Evolutionary conservation across 2,888 invertebrate genomes (phyloP).

Genomic region (Catocala sponsa): DNA sequence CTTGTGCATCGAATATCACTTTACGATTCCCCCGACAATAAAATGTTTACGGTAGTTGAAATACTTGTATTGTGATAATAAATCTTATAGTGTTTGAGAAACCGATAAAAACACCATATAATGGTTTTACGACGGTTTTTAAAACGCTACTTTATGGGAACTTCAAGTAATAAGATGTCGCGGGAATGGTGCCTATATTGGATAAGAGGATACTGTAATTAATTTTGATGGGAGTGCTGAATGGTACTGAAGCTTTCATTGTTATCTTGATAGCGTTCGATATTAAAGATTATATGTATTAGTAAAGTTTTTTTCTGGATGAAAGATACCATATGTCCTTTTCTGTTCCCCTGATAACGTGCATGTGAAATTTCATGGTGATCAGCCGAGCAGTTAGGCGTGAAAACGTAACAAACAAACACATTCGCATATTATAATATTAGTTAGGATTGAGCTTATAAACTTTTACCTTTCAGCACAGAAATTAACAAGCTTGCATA

Average conservation of each 20-base stretch:
- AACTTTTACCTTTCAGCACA: too few relatives aligned
- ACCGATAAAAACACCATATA: conserved; percentile 47
- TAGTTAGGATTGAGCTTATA: too few relatives aligned
- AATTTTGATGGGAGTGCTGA: conserved; percentile 6
- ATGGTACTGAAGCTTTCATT: conserved; percentile 7
- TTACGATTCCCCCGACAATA: conserved; percentile 21
- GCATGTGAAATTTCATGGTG: too few relatives aligned
- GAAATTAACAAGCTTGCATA: too few relatives aligned
- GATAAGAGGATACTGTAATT: conserved; percentile 38
- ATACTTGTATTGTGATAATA: conserved; percentile 28
- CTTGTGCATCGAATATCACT: conserved; percentile 10
- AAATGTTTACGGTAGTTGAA: conserved; percentile 36
- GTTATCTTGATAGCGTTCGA: not conserved
- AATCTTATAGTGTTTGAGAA: conserved; percentile 43
- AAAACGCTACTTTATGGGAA: conserved; percentile 23
- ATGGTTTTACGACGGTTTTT: conserved; percentile 42
- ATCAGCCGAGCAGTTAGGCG: too few relatives aligned
- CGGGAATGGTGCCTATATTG: conserved; percentile 26
- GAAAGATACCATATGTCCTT: too few relatives aligned
- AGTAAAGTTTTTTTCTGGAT: too few relatives aligned
- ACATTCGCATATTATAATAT: too few relatives aligned
- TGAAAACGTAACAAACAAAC: too few relatives aligned
- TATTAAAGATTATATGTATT: too few relatives aligned
- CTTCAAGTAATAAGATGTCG: conserved; percentile 26
- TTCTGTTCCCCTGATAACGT: too few relatives aligned